Base-by-base conservation (phyloP, 2,888 invertebrate species). In the Drosophila emarginata region DNA sequence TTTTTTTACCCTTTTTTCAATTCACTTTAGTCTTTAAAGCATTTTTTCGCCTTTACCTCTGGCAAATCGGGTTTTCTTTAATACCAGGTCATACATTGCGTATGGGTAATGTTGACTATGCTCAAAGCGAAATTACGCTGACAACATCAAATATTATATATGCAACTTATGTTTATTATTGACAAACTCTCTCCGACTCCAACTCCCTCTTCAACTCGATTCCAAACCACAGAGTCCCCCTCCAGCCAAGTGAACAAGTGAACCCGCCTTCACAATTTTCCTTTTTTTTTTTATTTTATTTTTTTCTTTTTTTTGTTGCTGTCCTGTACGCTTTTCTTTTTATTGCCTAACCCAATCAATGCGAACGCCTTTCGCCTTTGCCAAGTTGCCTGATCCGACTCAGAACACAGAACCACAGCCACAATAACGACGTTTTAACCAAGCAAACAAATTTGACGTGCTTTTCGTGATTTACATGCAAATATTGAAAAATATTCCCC, bases 381-480 rank as follows among this genome's bases (percentile, higher is more conserved):
- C 60, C 64, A 62, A 70, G 54, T 39, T 53, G 21, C 14, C 14
- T 37, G 28, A 18, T 57, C 51, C 39, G 1, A 15, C 39, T 23
- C 18, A 7, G n/a, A 15, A 59, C 53, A n/a, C 28, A 59, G 37
- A 52, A 60, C 67, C 58, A 66, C 67, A 78, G 71, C 81, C 78
- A 84, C 84, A 82, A 82, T 84, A 82, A 82, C 82, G 82, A 82
- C 80, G 82, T 84, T 82, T 84, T 82, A 86, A 85, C 85, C 83
- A 87, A 87, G 83, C 80, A 87, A 86, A 87, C 87, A 86, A 86
- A 87, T 89, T 87, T 87, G 87, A 88, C 88, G 89, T 88, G 88
- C 87, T 83, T 87, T 89, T 83, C 87, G 88, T 89, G 89, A 89
- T 89, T 89, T 88, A 80, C 87, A 89, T 89, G 89, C 88, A 89